Evolutionary conservation across 2,797 vertebrate genomes (phyloP).

Genomic region (Squalus acanthias): DNA sequence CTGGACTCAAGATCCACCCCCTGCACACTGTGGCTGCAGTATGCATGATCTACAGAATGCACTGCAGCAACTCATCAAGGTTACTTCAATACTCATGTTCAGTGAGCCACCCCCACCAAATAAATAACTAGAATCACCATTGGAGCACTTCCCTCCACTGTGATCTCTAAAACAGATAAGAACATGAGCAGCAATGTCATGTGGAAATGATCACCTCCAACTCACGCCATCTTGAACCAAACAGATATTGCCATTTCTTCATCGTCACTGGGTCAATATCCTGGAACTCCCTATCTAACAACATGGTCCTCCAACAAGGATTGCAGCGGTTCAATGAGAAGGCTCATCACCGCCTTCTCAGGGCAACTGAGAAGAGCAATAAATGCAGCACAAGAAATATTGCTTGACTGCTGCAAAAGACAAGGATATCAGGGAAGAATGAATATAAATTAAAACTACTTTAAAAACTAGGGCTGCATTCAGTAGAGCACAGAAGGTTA

Average conservation of each 20-base stretch:
- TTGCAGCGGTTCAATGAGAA: background rate
- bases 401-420: background rate
- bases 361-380: background rate
- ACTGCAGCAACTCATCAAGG: background rate
- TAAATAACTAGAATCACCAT: background rate
- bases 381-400: background rate
- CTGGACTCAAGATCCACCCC: background rate
- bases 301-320: background rate
- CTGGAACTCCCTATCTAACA: background rate
- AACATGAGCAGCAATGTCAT: background rate
- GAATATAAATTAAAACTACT: background rate
- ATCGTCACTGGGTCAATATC: background rate
- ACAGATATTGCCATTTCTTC: background rate
- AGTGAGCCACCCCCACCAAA: background rate
- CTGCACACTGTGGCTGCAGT: background rate
- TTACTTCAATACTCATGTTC: background rate
- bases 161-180: background rate
- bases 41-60: background rate
- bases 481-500: background rate
- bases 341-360: background rate
- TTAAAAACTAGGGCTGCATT: background rate
- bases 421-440: background rate
- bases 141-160: background rate
- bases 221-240: background rate
- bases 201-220: background rate